These are phyloP conservation scores for Dione juno DNA, from an alignment of 2,888 invertebrate genomes.

Conservation along the genomic window DNA sequence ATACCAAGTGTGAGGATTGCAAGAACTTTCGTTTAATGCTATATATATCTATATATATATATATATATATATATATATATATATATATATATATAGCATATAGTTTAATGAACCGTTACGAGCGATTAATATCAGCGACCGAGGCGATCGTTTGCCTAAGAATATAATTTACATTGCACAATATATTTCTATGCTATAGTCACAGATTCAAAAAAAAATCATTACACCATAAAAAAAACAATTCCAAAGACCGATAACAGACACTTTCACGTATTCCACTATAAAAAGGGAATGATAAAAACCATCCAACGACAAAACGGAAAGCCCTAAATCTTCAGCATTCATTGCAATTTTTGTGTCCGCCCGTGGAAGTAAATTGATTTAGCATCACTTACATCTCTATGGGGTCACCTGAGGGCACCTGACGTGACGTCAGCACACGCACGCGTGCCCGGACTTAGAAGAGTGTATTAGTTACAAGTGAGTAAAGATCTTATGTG, in stretches of 20 bases:
- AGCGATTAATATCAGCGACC: too few species aligned
- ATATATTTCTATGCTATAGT: too few species aligned
- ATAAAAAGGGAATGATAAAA: slow-evolving; percentile 24
- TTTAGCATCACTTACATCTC: slow-evolving; percentile 30
- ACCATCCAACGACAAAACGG: slow-evolving; percentile 12
- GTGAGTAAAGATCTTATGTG: too few species aligned
- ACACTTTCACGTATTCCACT: neutral
- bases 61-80: too few species aligned
- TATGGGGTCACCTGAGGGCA: slow-evolving; percentile 20
- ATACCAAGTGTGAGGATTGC: too few species aligned
- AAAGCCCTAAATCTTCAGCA: slow-evolving; percentile 29
- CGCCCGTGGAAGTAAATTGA: slow-evolving; percentile 27
- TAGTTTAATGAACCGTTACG: too few species aligned
- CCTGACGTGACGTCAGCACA: slow-evolving; percentile 18
- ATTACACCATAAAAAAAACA: neutral
- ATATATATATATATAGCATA: too few species aligned
- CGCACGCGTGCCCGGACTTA: neutral
- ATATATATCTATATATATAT: too few species aligned
- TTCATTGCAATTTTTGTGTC: slow-evolving; percentile 20
- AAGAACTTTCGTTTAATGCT: too few species aligned
- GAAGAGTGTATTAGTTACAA: neutral
- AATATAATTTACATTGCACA: too few species aligned
- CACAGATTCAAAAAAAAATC: neutral
- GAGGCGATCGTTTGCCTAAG: too few species aligned
- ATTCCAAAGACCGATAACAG: neutral